Evolutionary conservation across 2,797 vertebrate genomes (phyloP), one percentile per base, ranked within the genome.

Genomic region (Pseudopleuronectes americanus): DNA sequence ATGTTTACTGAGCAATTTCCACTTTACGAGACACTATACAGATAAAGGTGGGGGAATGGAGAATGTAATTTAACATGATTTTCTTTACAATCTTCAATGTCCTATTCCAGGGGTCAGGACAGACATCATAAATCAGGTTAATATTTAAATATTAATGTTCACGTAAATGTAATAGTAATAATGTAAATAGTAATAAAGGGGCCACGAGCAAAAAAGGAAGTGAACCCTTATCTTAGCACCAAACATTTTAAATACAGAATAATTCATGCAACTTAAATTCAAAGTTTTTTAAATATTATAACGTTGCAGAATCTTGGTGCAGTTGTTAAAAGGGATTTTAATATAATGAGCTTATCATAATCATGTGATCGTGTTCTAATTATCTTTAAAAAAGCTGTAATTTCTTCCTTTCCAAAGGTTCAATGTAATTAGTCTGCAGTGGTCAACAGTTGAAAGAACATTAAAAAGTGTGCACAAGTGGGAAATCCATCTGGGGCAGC

Each of bases 401-500:
- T 67, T 33, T 19, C n/a, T 54, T 68, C 57, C 38, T 41, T 58
- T 54, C 56, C 23, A 56, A 2, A 48, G 19, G 7, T 56, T 57
- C 54, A 43, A n/a, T 79, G 62, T 79, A 68, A 85, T 86, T 83
- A 80, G 58, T 64, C 56, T 52, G 51, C 52, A 38, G 0, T 58
- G 49, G 49, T 57, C 54, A 62, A 55, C 33, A 4, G 59, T 60
- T n/a, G 53, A 36, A 26, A 67, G 59, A 69, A 76, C 64, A 74
- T 0, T 75, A 14, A n/a, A 57, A 78, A 69, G 68, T 68, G 66
- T 59, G 71, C 41, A 41, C 80, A 75, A 62, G 61, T 80, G 80
- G 80, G 84, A 83, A 74, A 83, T 86, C 68, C 65, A 80, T 41
- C 66, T 47, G 38, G 57, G 52, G n/a, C 51, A 55, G 19, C 26